phyloP scores from a whole-genome alignment of 2,888 invertebrate genomes.

The Apamea monoglypha region DNA sequence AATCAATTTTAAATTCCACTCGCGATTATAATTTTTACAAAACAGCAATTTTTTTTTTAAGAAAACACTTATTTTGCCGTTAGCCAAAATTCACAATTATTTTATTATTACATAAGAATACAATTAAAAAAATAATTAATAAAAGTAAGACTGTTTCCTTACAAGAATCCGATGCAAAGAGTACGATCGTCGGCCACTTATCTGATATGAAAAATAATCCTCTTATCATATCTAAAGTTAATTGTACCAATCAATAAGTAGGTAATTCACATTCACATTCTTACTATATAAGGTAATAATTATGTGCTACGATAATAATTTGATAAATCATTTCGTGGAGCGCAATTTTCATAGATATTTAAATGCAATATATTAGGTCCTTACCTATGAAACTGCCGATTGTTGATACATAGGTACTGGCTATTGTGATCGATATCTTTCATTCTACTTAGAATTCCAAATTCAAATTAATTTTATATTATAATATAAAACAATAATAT shows the following conservation, averaged over 20 bases:
- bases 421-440: too few relatives aligned
- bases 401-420: too few relatives aligned
- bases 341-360: neutral
- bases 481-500: too few relatives aligned
- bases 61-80: conserved; percentile 20
- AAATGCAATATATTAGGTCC: neutral
- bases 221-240: conserved; percentile 82
- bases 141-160: conserved; percentile 71
- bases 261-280: conserved; percentile 61
- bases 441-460: too few relatives aligned
- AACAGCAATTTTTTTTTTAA: neutral
- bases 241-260: conserved; percentile 77
- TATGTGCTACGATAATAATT: conserved; percentile 48
- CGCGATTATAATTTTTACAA: conserved; percentile 44
- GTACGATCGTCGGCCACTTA: conserved; percentile 76
- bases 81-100: conserved; percentile 12
- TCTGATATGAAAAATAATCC: conserved; percentile 81
- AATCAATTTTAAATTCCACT: conserved; percentile 62
- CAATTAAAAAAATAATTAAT: conserved; percentile 30
- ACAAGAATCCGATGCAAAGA: conserved; percentile 80
- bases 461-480: too few relatives aligned
- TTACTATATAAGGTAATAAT: conserved; percentile 46
- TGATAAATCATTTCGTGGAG: conserved; percentile 31
- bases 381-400: too few relatives aligned
- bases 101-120: conserved; percentile 25